Percentiles rank a stretch among this genome's conserved stretches.
phyloP scores from a whole-genome alignment of 2,797 vertebrate species.

The Muraenolepis orangiensis region DNA sequence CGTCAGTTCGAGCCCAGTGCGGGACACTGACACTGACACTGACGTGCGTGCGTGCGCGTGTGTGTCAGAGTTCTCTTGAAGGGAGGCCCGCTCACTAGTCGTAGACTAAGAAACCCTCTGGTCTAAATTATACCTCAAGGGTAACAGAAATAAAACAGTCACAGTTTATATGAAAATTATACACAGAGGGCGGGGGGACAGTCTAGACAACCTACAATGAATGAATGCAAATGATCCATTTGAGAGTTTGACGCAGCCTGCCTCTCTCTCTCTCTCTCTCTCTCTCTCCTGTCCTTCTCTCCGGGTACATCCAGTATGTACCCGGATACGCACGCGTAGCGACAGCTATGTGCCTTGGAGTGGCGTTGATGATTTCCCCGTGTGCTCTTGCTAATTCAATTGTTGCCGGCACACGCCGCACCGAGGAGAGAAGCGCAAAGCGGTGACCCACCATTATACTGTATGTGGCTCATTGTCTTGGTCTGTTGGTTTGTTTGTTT shows the following conservation, averaged over 20 bases:
- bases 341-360: not conserved
- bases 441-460: not conserved
- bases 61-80: too few species aligned
- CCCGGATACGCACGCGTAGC: not conserved
- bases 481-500: not conserved
- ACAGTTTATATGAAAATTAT: not conserved
- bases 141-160: not conserved
- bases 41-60: too few species aligned
- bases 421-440: not conserved
- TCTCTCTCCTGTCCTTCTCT: not conserved
- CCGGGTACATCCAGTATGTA: not conserved
- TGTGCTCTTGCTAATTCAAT: not conserved
- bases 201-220: not conserved
- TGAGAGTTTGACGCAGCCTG: not conserved
- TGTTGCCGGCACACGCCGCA: not conserved
- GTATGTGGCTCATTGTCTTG: not conserved
- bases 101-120: too few species aligned
- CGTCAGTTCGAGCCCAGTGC: too few species aligned
- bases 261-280: not conserved
- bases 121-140: not conserved
- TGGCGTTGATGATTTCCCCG: not conserved
- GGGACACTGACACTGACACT: too few species aligned
- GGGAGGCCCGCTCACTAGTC: too few species aligned
- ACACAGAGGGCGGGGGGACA: not conserved
- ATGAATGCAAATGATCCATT: not conserved